Percentiles rank a stretch among this genome's conserved stretches.
Conservation (phyloP, 2,888 invertebrate genomes). For the Drosophila kanekoi region DNA sequence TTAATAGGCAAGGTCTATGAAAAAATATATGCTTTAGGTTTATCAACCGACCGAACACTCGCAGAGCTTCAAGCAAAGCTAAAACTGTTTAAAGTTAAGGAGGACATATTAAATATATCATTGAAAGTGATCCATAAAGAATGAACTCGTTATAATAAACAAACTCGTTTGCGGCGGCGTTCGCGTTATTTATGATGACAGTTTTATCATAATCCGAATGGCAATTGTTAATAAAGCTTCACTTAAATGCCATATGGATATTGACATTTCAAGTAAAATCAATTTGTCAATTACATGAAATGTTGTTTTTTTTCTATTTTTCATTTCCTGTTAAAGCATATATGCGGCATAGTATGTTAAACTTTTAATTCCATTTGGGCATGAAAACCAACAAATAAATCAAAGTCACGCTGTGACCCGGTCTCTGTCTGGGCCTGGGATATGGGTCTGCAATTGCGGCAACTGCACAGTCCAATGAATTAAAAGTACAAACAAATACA, state of each 20-base stretch:
- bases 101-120: not conserved
- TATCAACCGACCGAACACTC: no score
- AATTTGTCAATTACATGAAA: slow-evolving; percentile 75
- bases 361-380: slow-evolving; percentile 77
- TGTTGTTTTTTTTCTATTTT: slow-evolving; percentile 14
- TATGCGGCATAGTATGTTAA: slow-evolving; percentile 50
- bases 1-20: no score
- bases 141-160: slow-evolving; percentile 22
- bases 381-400: slow-evolving; percentile 71
- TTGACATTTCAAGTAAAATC: slow-evolving; percentile 70
- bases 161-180: slow-evolving; percentile 41
- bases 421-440: slow-evolving; percentile 25
- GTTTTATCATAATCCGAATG: slow-evolving; percentile 51
- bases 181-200: slow-evolving; percentile 54
- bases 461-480: slow-evolving; percentile 74
- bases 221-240: slow-evolving; percentile 58
- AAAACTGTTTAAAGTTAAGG: not conserved
- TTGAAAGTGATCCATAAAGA: not conserved
- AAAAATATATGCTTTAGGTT: no score
- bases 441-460: slow-evolving; percentile 40
- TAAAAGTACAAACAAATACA: slow-evolving; percentile 66
- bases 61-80: not conserved
- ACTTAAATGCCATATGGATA: slow-evolving; percentile 36
- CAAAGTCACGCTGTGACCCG: slow-evolving; percentile 63
- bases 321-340: slow-evolving; percentile 43